A percentile compares a stretch with the other conserved stretches of the same genome.
Conservation (phyloP, 2,888 invertebrate genomes). For the Lasius platythorax region DNA sequence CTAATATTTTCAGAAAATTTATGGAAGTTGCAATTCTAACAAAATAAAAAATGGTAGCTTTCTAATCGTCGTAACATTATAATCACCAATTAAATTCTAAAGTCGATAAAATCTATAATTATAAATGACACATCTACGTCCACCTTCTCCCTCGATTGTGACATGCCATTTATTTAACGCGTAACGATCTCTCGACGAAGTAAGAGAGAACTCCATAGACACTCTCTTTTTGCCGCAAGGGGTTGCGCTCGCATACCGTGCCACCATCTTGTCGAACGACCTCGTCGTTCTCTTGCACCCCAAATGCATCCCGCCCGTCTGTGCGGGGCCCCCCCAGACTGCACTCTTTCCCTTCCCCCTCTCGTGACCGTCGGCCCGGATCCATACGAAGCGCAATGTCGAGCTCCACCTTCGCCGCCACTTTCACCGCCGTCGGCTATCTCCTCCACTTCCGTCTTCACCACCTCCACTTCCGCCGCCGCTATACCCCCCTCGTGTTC, state of each 20-base stretch:
- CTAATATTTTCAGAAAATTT: background rate
- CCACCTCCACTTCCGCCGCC: slow-evolving; percentile 16
- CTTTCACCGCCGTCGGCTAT: slow-evolving; percentile 17
- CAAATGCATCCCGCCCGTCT: slow-evolving; percentile 30
- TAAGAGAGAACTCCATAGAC: background rate
- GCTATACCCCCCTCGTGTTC: background rate
- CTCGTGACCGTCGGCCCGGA: slow-evolving; percentile 11
- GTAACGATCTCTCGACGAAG: background rate
- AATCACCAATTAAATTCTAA: background rate
- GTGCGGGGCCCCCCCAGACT: background rate
- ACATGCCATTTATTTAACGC: slow-evolving; percentile 17
- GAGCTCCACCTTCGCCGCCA: slow-evolving; percentile 44
- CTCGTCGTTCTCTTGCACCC: slow-evolving; percentile 26
- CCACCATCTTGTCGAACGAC: slow-evolving; percentile 46
- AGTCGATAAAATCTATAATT: background rate
- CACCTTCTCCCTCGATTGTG: slow-evolving; percentile 6
- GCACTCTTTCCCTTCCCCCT: slow-evolving; percentile 44
- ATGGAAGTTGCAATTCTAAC: background rate
- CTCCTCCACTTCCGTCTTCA: slow-evolving; percentile 42
- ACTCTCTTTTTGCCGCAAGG: slow-evolving; percentile 21
- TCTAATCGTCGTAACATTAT: background rate
- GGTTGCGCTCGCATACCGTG: background rate
- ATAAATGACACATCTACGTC: background rate
- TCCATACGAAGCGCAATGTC: slow-evolving; percentile 44
- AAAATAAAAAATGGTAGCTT: background rate